These are phyloP conservation scores for Caenorhabditis auriculariae DNA, from an alignment of 2,888 invertebrate genomes.

Conservation along the genomic window DNA sequence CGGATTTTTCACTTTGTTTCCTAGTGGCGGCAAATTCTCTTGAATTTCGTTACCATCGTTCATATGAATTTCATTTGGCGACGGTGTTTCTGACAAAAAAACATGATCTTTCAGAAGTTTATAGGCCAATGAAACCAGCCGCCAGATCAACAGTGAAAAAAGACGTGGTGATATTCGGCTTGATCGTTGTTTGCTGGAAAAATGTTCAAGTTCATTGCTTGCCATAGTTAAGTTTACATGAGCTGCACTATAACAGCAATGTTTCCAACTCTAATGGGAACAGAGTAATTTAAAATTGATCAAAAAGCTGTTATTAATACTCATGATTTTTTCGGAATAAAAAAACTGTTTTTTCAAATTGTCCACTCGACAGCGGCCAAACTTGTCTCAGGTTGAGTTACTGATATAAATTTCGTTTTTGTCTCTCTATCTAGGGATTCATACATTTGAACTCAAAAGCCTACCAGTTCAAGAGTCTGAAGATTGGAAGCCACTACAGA, in stretches of 20 bases:
- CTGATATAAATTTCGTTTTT: too few relatives aligned
- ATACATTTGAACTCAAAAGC: too few relatives aligned
- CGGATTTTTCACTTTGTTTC: constrained; percentile 20
- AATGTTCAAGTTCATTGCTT: not conserved
- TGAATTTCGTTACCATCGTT: constrained; percentile 7
- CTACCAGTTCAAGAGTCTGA: too few relatives aligned
- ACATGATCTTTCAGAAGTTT: not conserved
- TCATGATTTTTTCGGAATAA: too few relatives aligned
- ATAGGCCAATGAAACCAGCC: constrained; percentile 15
- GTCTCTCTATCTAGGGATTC: too few relatives aligned
- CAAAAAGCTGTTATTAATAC: too few relatives aligned
- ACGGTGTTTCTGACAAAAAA: constrained; percentile 16
- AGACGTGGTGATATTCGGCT: constrained; percentile 2
- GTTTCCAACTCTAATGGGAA: constrained; percentile 19
- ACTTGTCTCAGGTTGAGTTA: too few relatives aligned
- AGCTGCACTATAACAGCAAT: constrained; percentile 12
- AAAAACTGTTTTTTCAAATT: too few relatives aligned
- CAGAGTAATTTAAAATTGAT: too few relatives aligned
- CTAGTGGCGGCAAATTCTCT: constrained; percentile 25
- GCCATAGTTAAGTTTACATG: constrained; percentile 5
- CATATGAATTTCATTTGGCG: constrained; percentile 2
- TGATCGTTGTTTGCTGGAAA: not conserved
- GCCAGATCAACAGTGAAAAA: constrained; percentile 26
- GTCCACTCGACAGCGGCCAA: too few relatives aligned
- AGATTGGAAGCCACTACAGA: too few relatives aligned